Conservation (phyloP, 2,888 invertebrate genomes). For the Thecophora atra region DNA sequence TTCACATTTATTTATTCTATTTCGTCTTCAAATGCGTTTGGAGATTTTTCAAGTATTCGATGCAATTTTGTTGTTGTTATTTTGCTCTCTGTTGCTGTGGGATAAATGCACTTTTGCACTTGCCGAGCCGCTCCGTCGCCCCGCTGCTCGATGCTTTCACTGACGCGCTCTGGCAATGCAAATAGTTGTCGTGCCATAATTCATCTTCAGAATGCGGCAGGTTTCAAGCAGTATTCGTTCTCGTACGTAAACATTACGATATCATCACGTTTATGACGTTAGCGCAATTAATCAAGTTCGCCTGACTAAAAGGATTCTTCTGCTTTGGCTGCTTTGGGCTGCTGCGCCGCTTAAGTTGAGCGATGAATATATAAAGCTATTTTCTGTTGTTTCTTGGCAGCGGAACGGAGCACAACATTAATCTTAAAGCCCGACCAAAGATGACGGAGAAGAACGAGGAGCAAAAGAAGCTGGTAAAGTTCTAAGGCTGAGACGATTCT, state of each 20-base stretch:
- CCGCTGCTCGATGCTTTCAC: neutral
- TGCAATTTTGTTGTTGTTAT: no score
- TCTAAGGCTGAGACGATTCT: neutral
- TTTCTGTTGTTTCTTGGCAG: conserved; percentile 18
- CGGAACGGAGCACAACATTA: conserved; percentile 31
- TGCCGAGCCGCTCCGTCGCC: no score
- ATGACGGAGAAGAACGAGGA: conserved; percentile 9
- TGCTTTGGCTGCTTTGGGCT: conserved; percentile 29
- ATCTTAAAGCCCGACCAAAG: conserved; percentile 22
- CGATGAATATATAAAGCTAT: conserved; percentile 17
- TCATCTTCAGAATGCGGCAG: conserved; percentile 5
- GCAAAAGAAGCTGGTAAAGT: neutral
- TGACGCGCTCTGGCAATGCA: conserved; percentile 16
- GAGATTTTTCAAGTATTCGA: no score
- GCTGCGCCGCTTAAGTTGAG: conserved; percentile 2
- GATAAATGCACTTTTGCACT: no score
- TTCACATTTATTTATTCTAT: no score
- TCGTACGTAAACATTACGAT: conserved; percentile 62
- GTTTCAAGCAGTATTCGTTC: no score
- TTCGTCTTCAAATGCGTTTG: no score
- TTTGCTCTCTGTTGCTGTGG: no score
- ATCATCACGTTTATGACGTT: conserved; percentile 66
- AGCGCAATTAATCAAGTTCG: conserved; percentile 55
- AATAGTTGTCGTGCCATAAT: conserved; percentile 30
- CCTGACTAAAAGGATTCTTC: conserved; percentile 55